These are phyloP conservation scores for Sympetrum striolatum DNA, from an alignment of 2,888 invertebrate species.

Conservation along the genomic window DNA sequence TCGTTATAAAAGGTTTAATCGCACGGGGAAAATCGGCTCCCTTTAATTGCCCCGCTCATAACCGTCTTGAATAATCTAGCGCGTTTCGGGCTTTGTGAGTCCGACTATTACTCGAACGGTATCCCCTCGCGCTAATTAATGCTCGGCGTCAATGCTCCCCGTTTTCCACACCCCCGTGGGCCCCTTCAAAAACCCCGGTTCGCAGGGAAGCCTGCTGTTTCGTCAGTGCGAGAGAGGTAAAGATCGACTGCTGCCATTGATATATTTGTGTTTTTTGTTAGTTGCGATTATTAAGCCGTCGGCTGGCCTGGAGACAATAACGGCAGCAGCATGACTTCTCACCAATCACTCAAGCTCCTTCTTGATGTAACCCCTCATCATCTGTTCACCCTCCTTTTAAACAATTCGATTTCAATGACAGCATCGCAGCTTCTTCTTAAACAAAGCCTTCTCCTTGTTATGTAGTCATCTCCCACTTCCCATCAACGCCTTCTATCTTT, in stretches of 20 bases:
- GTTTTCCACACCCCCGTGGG: too few species aligned
- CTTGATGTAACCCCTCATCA: too few species aligned
- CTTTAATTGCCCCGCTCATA: neutral
- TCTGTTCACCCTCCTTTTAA: neutral
- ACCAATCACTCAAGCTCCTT: too few species aligned
- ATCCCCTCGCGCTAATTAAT: constrained; percentile 35
- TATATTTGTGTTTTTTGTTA: too few species aligned
- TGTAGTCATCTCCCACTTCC: neutral
- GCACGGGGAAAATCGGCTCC: neutral
- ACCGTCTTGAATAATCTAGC: constrained; percentile 7
- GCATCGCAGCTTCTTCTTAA: neutral
- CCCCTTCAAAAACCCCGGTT: neutral
- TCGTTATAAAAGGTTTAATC: constrained; percentile 13
- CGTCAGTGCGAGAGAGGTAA: too few species aligned
- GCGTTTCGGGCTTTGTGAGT: neutral
- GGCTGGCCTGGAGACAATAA: too few species aligned
- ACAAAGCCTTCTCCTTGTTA: neutral
- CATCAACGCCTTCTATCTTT: neutral
- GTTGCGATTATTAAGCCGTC: too few species aligned
- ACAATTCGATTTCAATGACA: neutral
- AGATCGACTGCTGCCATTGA: too few species aligned
- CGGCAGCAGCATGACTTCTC: too few species aligned
- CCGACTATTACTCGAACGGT: neutral
- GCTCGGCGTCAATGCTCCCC: neutral
- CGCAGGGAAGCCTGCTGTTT: too few species aligned